Conservation (phyloP, 2,797 vertebrate species). For the Pogonophryne albipinna region DNA sequence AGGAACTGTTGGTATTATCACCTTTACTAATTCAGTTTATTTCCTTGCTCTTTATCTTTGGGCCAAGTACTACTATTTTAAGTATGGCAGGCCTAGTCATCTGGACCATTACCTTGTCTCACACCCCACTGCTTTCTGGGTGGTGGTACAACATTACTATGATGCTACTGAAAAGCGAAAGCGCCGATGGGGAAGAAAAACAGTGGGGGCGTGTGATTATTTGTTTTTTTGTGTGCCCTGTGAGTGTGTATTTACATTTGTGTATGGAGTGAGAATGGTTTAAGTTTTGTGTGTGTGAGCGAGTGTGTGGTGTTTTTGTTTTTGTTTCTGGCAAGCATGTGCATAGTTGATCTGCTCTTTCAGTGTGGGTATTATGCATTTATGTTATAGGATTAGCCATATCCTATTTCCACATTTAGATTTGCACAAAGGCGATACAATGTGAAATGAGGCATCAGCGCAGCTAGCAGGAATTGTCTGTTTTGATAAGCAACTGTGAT, state of each 20-base stretch:
- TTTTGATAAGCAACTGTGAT: slow-evolving; percentile 80
- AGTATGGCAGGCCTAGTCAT: slow-evolving; percentile 59
- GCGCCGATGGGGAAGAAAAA: slow-evolving; percentile 62
- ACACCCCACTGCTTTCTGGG: slow-evolving; percentile 67
- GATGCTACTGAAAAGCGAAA: slow-evolving; percentile 78
- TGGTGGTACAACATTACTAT: slow-evolving; percentile 64
- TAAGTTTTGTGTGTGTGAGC: slow-evolving; percentile 38
- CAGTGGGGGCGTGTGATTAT: slow-evolving; percentile 54
- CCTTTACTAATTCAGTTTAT: slow-evolving; percentile 56
- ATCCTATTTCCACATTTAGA: slow-evolving; percentile 93
- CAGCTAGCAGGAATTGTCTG: slow-evolving; percentile 81
- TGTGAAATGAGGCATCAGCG: slow-evolving; percentile 94
- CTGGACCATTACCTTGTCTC: slow-evolving; percentile 73
- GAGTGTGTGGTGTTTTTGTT: background rate
- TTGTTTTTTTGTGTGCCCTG: slow-evolving; percentile 51
- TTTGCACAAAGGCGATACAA: slow-evolving; percentile 95
- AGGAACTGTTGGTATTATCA: slow-evolving; percentile 64
- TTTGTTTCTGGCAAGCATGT: slow-evolving; percentile 67
- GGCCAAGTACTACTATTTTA: slow-evolving; percentile 64
- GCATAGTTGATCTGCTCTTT: slow-evolving; percentile 73
- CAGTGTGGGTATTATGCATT: slow-evolving; percentile 77
- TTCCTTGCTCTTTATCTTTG: slow-evolving; percentile 44
- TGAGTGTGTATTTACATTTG: slow-evolving; percentile 71
- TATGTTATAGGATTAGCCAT: slow-evolving; percentile 82
- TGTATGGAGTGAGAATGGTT: slow-evolving; percentile 50